Percentiles rank a stretch among this genome's conserved stretches.
These are phyloP conservation scores for Burhinus oedicnemus DNA, from an alignment of 2,113 vertebrate genomes.

Conservation along the genomic window DNA sequence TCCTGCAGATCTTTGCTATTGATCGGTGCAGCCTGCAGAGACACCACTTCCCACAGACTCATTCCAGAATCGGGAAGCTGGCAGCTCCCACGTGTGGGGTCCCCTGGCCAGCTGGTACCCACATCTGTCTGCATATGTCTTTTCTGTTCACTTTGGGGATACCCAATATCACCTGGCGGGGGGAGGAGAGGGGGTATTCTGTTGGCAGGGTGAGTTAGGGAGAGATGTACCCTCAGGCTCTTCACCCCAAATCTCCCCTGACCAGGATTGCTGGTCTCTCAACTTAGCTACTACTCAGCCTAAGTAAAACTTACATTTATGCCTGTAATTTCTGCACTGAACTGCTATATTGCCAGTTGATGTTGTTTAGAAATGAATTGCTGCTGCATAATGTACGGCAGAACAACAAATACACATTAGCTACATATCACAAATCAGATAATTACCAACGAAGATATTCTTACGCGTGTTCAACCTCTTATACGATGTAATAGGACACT, in stretches of 20 bases:
- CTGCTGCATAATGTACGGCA: conserved; percentile 15
- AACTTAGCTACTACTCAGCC: neutral
- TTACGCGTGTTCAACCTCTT: neutral
- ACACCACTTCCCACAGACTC: neutral
- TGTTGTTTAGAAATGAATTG: conserved; percentile 40
- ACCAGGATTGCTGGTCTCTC: neutral
- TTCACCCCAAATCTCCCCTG: neutral
- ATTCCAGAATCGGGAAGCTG: neutral
- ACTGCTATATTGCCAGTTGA: neutral
- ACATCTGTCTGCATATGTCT: neutral
- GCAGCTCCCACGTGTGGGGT: neutral
- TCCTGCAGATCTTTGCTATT: conserved; percentile 24
- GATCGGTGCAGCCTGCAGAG: neutral
- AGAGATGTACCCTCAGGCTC: neutral
- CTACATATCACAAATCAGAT: conserved; percentile 60
- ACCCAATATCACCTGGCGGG: neutral
- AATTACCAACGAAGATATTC: conserved; percentile 40
- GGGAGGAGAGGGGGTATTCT: neutral
- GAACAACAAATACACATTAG: conserved; percentile 58
- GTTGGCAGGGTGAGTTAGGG: neutral
- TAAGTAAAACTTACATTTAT: neutral
- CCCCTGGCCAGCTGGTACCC: neutral
- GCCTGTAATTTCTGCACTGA: conserved; percentile 14
- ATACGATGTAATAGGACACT: conserved; percentile 13
- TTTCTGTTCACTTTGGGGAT: neutral